Evolutionary conservation across 2,888 invertebrate genomes (phyloP), one percentile per base, ranked within the genome.

Genomic region (Watsonalla cultraria): DNA sequence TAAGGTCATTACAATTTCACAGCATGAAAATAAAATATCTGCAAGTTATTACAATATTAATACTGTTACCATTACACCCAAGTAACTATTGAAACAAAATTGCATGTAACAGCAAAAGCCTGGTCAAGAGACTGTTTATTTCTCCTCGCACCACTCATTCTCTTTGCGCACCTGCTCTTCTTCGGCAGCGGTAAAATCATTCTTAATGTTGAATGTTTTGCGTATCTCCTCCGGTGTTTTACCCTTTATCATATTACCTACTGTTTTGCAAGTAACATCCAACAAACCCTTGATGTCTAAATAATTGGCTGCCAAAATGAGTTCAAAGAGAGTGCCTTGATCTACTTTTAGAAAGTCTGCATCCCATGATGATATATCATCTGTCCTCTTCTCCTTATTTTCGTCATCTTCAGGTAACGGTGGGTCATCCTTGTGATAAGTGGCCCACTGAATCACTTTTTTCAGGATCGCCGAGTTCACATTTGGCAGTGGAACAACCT

Each of bases 281-380:
- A 99, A 86, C 55, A 99, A 91, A 0, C 98, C 97, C 80, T 97
- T 96, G 62, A 99, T 99, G 76, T 99, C 98, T 73, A 99, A 91
- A 81, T 99, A 99, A 86, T 99, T 99, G 7, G 99, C 98, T 51
- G 99, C 98, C 91, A 99, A 89, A 72, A 99, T 99, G 46, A 99
- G 90, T 89, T 99, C 99, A 81, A 98, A 99, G 11, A 99, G 90
- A 0, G 98, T 99, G 57, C 97, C 98, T 82, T 99, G 98, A 82
- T 99, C 98, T 39, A 99, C 99, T 92, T 99, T 99, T 7, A 99
- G 90, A 77, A 99, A 99, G 82, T 99, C 99, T 0, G 98, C 97
- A 91, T 99, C 99, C 99, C 99, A 99, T 0, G 98, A 97, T 33
- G 97, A 97, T 66, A 99, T 99, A 78, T 99, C 99, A 80, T 99